Conservation (phyloP, 2,888 invertebrate genomes). For the Agrilus biguttatus region DNA sequence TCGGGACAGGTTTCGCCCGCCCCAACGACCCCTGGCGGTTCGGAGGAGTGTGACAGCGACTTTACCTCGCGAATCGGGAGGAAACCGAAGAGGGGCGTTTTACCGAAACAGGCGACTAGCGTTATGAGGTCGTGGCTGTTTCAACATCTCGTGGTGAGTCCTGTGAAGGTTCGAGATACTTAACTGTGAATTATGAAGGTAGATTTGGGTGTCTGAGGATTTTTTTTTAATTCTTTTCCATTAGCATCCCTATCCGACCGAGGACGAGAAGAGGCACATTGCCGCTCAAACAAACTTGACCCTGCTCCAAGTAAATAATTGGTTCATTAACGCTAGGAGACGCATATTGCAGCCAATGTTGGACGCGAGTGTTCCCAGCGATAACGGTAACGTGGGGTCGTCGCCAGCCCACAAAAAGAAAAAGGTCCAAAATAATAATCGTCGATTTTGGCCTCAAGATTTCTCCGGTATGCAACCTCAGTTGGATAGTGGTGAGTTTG, state of each 20-base stretch:
- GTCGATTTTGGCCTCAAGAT: conserved; percentile 62
- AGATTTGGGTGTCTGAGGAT: background rate
- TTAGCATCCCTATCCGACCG: conserved; percentile 90
- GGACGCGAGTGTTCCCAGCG: conserved; percentile 45
- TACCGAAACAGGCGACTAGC: conserved; percentile 91
- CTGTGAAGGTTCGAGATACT: no score
- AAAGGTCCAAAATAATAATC: conserved; percentile 45
- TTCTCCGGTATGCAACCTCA: conserved; percentile 46
- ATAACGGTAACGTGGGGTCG: conserved; percentile 16
- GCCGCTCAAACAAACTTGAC: conserved; percentile 82
- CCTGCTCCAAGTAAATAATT: conserved; percentile 77
- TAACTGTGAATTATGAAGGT: background rate
- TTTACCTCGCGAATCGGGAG: conserved; percentile 35
- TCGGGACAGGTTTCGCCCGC: conserved; percentile 44
- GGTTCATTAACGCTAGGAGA: conserved; percentile 88
- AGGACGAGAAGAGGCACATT: conserved; percentile 83
- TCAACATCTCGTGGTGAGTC: conserved; percentile 82
- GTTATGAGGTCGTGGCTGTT: conserved; percentile 95
- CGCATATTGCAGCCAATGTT: conserved; percentile 87
- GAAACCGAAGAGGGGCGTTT: conserved; percentile 73
- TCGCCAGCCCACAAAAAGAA: conserved; percentile 37
- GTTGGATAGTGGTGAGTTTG: conserved; percentile 41
- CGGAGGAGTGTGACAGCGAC: conserved; percentile 41
- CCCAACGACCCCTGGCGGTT: conserved; percentile 43
- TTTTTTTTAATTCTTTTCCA: conserved; percentile 11